Evolutionary conservation across 2,797 vertebrate genomes (phyloP).

Genomic region (Podargus strigoides): DNA sequence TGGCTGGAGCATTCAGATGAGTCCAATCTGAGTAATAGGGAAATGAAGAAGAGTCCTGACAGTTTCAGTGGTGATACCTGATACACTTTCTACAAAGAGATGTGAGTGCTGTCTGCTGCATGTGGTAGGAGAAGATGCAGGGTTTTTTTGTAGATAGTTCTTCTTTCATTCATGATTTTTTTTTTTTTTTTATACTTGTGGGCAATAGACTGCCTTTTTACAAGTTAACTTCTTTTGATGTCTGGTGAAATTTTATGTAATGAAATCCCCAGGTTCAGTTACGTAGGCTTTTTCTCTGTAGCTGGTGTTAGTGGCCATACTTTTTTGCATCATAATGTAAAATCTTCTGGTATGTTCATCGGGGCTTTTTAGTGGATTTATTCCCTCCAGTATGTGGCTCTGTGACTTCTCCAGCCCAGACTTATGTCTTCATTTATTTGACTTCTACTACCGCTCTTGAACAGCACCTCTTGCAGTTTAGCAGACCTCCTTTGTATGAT

Average conservation of each 20-base stretch:
- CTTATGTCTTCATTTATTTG: neutral
- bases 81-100: neutral
- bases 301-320: neutral
- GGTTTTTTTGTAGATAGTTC: neutral
- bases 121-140: neutral
- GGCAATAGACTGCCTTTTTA: neutral
- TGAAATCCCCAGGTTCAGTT: neutral
- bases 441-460: neutral
- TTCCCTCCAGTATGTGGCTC: neutral
- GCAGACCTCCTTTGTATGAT: neutral
- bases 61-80: neutral
- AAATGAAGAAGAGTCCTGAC: neutral
- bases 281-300: neutral
- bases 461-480: neutral
- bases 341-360: neutral
- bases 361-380: neutral
- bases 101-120: neutral
- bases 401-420: neutral
- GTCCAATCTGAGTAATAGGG: neutral
- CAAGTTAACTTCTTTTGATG: neutral
- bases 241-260: neutral
- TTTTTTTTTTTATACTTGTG: neutral
- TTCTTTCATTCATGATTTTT: neutral
- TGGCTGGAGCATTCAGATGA: neutral
- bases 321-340: neutral